Percentiles rank a stretch among this genome's conserved stretches.
Evolutionary conservation across 2,888 invertebrate genomes (phyloP).

Genomic region (Himalopsyche kuldschensis): DNA sequence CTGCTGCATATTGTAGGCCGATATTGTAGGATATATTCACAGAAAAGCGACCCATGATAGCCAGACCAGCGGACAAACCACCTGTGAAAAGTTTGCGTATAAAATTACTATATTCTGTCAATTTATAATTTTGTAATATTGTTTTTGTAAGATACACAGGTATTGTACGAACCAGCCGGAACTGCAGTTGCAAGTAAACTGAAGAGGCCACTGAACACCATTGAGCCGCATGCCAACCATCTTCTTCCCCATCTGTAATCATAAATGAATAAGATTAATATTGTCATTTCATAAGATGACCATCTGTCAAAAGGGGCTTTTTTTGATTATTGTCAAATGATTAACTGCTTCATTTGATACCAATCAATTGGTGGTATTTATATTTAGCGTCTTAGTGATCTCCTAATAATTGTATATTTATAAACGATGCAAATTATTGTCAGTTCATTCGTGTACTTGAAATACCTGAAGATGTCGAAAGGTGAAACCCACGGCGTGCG

Average conservation of each 20-base stretch:
- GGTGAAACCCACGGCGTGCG: too few species aligned
- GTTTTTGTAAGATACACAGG: not conserved
- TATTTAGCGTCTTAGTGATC: too few species aligned
- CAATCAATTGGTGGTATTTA: too few species aligned
- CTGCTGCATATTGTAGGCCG: constrained; percentile 86
- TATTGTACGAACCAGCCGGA: constrained; percentile 48
- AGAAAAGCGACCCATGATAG: constrained; percentile 81
- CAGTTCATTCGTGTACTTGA: too few species aligned
- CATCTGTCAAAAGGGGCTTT: too few species aligned
- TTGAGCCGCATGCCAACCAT: constrained; percentile 82
- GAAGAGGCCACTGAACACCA: constrained; percentile 79
- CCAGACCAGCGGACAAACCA: constrained; percentile 73
- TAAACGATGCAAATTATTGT: too few species aligned
- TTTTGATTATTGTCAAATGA: too few species aligned
- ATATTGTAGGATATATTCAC: constrained; percentile 90
- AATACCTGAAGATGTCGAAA: too few species aligned
- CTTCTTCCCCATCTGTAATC: constrained; percentile 72
- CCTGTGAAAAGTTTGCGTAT: constrained; percentile 52
- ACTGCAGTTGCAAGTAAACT: constrained; percentile 76
- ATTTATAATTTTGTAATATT: not conserved
- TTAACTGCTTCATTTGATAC: too few species aligned
- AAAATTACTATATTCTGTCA: not conserved
- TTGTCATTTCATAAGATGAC: too few species aligned
- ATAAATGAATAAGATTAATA: too few species aligned
- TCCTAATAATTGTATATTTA: too few species aligned